These are phyloP conservation scores for Adelosebastes latens DNA, from an alignment of 2,797 vertebrate genomes.

Conservation along the genomic window DNA sequence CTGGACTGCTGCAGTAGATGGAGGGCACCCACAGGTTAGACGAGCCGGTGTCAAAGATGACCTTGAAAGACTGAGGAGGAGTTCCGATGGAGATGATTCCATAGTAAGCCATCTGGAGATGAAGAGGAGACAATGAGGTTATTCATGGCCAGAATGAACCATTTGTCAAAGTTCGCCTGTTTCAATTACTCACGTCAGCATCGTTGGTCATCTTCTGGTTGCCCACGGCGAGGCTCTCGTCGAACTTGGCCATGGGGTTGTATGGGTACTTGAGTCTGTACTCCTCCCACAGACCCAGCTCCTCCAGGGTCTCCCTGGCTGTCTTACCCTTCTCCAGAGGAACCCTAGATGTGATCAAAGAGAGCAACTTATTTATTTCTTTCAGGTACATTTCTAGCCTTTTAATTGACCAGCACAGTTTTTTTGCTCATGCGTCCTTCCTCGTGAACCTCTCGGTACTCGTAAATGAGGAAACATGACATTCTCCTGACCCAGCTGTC, in stretches of 20 bases:
- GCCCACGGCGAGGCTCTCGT: constrained; percentile 22
- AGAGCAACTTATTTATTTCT: neutral
- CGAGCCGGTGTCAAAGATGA: constrained; percentile 67
- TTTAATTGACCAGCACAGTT: neutral
- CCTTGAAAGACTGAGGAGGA: constrained; percentile 69
- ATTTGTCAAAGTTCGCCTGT: neutral
- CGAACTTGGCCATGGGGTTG: constrained; percentile 61
- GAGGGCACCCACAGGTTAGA: constrained; percentile 73
- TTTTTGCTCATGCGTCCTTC: neutral
- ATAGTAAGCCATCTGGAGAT: constrained; percentile 60
- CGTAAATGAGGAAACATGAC: neutral
- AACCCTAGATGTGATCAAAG: constrained; percentile 34
- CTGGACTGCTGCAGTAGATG: constrained; percentile 56
- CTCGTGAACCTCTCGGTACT: neutral
- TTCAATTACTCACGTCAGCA: constrained; percentile 55
- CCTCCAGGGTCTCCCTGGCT: constrained; percentile 59
- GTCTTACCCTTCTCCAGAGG: constrained; percentile 60
- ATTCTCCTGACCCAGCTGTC: neutral
- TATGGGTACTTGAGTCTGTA: constrained; percentile 41
- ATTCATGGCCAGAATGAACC: neutral
- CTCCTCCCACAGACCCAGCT: constrained; percentile 63
- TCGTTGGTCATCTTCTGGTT: constrained; percentile 55
- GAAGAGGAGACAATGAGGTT: neutral
- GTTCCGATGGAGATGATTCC: constrained; percentile 68
- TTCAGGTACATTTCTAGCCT: neutral